Evolutionary conservation across 2,888 invertebrate species (phyloP).

Genomic region (Congeria kusceri): DNA sequence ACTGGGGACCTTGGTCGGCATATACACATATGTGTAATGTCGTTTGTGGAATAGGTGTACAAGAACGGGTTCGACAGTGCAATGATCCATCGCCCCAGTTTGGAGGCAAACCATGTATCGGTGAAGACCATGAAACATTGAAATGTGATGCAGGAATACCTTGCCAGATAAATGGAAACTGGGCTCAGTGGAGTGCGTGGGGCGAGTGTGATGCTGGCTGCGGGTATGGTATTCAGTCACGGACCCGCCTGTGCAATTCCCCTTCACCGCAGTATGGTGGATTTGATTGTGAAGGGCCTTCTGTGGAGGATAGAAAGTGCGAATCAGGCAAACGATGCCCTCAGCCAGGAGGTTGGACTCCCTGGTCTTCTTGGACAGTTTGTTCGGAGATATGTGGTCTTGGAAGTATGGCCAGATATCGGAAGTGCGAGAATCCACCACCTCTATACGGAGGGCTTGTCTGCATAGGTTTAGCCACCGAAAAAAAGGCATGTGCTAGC

Average conservation of each 20-base stretch:
- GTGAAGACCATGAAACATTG: not conserved
- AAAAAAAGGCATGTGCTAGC: conserved; percentile 37
- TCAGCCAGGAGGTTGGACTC: conserved; percentile 47
- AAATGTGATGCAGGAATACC: conserved; percentile 40
- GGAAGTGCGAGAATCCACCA: conserved; percentile 45
- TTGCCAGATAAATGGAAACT: conserved; percentile 46
- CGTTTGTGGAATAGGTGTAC: conserved; percentile 32
- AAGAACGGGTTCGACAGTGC: conserved; percentile 31
- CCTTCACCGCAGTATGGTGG: conserved; percentile 45
- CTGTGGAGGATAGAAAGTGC: conserved; percentile 27
- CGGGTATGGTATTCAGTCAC: conserved; percentile 32
- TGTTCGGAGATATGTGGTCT: conserved; percentile 38
- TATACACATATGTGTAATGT: conserved; percentile 29
- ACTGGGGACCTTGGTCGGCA: conserved; percentile 41
- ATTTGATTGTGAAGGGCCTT: conserved; percentile 29
- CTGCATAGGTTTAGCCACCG: conserved; percentile 38
- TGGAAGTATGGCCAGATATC: conserved; percentile 15
- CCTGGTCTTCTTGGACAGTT: conserved; percentile 40
- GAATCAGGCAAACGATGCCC: conserved; percentile 41
- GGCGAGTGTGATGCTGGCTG: conserved; percentile 35
- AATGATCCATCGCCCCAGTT: conserved; percentile 38
- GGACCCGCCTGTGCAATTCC: conserved; percentile 40
- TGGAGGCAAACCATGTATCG: conserved; percentile 39
- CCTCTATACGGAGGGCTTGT: conserved; percentile 43
- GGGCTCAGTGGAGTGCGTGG: conserved; percentile 45